phyloP scores from a whole-genome alignment of 1,140 invertebrate genomes.

The Heliothis virescens region DNA sequence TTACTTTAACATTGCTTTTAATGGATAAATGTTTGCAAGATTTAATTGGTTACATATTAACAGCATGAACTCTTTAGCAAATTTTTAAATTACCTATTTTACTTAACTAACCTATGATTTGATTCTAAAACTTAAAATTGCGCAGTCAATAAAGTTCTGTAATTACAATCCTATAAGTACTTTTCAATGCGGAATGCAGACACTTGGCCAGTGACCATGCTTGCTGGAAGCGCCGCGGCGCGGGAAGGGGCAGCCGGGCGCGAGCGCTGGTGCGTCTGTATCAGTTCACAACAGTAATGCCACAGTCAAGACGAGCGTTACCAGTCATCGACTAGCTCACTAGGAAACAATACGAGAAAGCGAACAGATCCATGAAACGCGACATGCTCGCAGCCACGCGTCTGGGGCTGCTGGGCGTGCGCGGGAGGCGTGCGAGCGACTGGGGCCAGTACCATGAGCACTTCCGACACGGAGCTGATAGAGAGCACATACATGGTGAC shows the following conservation, averaged over 20 bases:
- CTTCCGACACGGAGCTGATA: slow-evolving; percentile 98
- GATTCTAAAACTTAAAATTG: too few species aligned
- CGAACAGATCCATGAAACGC: slow-evolving; percentile 60
- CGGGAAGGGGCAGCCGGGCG: slow-evolving; percentile 27
- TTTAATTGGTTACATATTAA: too few species aligned
- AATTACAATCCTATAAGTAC: too few species aligned
- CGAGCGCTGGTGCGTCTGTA: slow-evolving; percentile 16
- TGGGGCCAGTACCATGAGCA: slow-evolving; percentile 94
- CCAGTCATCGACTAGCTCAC: slow-evolving; percentile 43
- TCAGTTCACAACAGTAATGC: slow-evolving; percentile 38
- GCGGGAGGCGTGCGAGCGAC: slow-evolving; percentile 52
- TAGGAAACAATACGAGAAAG: slow-evolving; percentile 38
- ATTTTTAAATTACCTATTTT: too few species aligned
- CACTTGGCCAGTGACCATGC: background rate
- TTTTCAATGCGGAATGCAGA: too few species aligned
- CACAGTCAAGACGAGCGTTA: slow-evolving; percentile 45
- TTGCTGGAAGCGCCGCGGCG: background rate
- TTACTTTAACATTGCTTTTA: too few species aligned
- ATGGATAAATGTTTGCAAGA: too few species aligned
- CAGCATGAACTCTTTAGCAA: too few species aligned
- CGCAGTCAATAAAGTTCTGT: too few species aligned
- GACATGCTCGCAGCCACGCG: slow-evolving; percentile 81
- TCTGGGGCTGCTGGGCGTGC: slow-evolving; percentile 76
- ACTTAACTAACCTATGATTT: too few species aligned
- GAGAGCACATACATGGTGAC: slow-evolving; percentile 98